These are phyloP conservation scores for Lithodes maja DNA, from an alignment of 2,888 invertebrate species.

Conservation along the genomic window DNA sequence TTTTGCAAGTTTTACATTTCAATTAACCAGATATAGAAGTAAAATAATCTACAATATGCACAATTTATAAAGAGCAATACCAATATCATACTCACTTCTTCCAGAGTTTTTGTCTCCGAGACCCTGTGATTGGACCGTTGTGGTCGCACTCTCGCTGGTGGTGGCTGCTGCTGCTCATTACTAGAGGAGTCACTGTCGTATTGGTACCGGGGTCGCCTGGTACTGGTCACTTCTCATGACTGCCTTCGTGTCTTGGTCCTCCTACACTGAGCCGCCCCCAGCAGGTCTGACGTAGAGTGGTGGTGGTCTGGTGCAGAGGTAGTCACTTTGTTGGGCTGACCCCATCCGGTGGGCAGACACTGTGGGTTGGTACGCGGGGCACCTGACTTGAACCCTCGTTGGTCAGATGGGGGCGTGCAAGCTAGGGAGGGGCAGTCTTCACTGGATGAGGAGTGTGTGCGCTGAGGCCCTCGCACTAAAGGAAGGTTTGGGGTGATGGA, in stretches of 20 bases:
- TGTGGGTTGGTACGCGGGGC: slow-evolving; percentile 69
- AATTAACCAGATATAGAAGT: no score
- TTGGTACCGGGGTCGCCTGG: slow-evolving; percentile 57
- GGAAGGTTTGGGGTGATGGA: slow-evolving; percentile 36
- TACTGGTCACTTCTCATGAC: slow-evolving; percentile 55
- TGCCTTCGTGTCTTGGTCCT: slow-evolving; percentile 63
- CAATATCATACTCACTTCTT: slow-evolving; percentile 52
- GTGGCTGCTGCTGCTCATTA: slow-evolving; percentile 59
- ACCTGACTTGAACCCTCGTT: slow-evolving; percentile 63
- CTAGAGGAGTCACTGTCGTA: slow-evolving; percentile 68
- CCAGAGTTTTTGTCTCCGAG: slow-evolving; percentile 67
- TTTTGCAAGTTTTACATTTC: no score
- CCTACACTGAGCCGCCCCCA: slow-evolving; percentile 62
- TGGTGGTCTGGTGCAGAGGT: slow-evolving; percentile 58
- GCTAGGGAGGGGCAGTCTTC: slow-evolving; percentile 67
- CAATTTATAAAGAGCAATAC: no score
- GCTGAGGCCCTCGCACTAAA: slow-evolving; percentile 40
- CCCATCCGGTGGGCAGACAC: slow-evolving; percentile 60
- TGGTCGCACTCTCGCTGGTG: slow-evolving; percentile 42
- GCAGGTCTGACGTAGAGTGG: slow-evolving; percentile 70
- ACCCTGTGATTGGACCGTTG: slow-evolving; percentile 52
- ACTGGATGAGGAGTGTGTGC: slow-evolving; percentile 62
- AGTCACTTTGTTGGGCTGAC: slow-evolving; percentile 40
- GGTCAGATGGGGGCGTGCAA: slow-evolving; percentile 65
- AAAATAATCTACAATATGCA: no score